Conservation (phyloP, 2,888 invertebrate species). For the Polyploca ridens region DNA sequence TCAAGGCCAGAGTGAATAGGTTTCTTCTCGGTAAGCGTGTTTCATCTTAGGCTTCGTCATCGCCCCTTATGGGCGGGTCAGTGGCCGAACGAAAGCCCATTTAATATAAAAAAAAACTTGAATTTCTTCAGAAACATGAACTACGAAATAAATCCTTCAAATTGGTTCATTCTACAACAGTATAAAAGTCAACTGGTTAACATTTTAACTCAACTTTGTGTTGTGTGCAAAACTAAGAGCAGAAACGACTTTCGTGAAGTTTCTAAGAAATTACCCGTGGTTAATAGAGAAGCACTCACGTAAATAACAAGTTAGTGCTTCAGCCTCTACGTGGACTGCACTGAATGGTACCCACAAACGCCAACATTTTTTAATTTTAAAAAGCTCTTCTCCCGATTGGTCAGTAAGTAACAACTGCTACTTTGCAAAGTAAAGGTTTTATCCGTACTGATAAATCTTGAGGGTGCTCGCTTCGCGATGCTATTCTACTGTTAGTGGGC, state of each 20-base stretch:
- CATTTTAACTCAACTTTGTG: constrained; percentile 7
- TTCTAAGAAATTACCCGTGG: constrained; percentile 51
- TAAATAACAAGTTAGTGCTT: constrained; percentile 62
- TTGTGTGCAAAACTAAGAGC: constrained; percentile 9
- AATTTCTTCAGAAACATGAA: too few species aligned
- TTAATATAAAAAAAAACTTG: too few species aligned
- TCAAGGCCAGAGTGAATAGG: too few species aligned
- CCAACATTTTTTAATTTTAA: constrained; percentile 69
- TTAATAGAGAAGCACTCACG: constrained; percentile 53
- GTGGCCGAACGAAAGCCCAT: too few species aligned
- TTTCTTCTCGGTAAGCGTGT: too few species aligned
- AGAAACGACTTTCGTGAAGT: constrained; percentile 41
- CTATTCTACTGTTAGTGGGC: constrained; percentile 12
- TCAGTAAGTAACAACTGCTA: constrained; percentile 35
- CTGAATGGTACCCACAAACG: constrained; percentile 54
- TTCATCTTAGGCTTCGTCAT: too few species aligned
- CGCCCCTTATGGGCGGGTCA: too few species aligned
- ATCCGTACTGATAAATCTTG: constrained; percentile 48
- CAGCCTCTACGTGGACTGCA: constrained; percentile 41
- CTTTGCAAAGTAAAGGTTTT: constrained; percentile 49
- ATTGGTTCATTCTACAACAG: not conserved
- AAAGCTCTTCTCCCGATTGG: constrained; percentile 69
- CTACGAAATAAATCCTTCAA: not conserved
- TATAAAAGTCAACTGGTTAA: not conserved
- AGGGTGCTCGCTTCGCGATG: constrained; percentile 42